Evolutionary conservation across 37 sponge, comb jelly and placozoan species (phyloP), one percentile per base, ranked within the genome.

Genomic region (Mnemiopsis leidyi): DNA sequence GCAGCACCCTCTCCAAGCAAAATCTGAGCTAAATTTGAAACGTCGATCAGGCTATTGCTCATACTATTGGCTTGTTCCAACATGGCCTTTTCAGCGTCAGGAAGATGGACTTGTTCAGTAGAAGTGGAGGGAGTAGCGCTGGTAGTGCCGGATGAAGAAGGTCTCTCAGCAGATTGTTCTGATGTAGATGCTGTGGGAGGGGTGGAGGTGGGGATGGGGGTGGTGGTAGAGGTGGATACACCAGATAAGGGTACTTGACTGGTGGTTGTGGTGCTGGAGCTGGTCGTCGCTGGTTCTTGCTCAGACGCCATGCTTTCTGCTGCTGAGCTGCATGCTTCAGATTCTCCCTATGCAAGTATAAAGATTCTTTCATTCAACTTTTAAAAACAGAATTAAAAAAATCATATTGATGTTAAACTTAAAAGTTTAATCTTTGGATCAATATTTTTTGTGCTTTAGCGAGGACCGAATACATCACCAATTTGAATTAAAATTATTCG

Each of bases 291-390:
- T n/a, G 61, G 26, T 3, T 20, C 28, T 34, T 31, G 37, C 90
- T 85, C 38, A 28, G 90, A 37, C 38, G 48, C 40, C 40, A 39
- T 7, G 9, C 38, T 38, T 32, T 77, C 79, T 1, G 79, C 32
- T 77, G 79, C 79, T 3, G 79, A 77, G 32, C 79, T 77, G 35
- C 79, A 31, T 13, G 79, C 79, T 77, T 77, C 79, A 2, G 34
- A 34, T 31, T 32, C 79, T 26, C 35, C 36, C 79, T 77, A 36
- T 31, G n/a, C n/a, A n/a, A n/a, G n/a, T n/a, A n/a, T n/a, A n/a
- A n/a, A n/a, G n/a, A n/a, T n/a, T n/a, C n/a, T n/a, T n/a, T n/a
- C n/a, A n/a, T n/a, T n/a, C n/a, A n/a, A n/a, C n/a, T n/a, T n/a
- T n/a, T n/a, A n/a, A n/a, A n/a, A n/a, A n/a, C n/a, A n/a, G n/a